Evolutionary conservation across 2,888 invertebrate species (phyloP).

Genomic region (Tinea semifulvella): DNA sequence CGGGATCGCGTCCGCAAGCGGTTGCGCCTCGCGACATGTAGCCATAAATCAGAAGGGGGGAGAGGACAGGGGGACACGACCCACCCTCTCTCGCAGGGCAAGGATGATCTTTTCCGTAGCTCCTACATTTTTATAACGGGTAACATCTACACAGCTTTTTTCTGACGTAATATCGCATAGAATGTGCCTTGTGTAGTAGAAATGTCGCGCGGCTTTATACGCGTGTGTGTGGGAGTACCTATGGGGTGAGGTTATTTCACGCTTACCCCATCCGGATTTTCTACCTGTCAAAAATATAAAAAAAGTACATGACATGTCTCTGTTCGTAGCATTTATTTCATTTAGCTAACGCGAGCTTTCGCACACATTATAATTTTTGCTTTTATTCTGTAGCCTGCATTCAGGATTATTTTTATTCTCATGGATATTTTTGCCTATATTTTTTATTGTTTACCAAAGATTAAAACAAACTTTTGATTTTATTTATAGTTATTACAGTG

Average conservation of each 20-base stretch:
- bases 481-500: no score
- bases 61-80: slow-evolving; percentile 28
- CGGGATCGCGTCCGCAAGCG: slow-evolving; percentile 43
- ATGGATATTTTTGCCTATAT: no score
- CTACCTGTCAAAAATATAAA: slow-evolving; percentile 12
- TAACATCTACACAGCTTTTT: slow-evolving; percentile 37
- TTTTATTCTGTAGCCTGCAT: no score
- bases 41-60: slow-evolving; percentile 57
- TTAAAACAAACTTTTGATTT: no score
- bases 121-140: slow-evolving; percentile 65
- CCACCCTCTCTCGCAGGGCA: slow-evolving; percentile 27
- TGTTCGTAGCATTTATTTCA: slow-evolving; percentile 7
- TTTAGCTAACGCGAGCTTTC: slow-evolving; percentile 5
- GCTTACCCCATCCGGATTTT: slow-evolving; percentile 11
- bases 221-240: slow-evolving; percentile 1
- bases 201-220: slow-evolving; percentile 4
- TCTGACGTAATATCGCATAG: slow-evolving; percentile 32
- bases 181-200: slow-evolving; percentile 17
- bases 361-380: slow-evolving; percentile 8
- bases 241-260: slow-evolving; percentile 4
- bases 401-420: no score
- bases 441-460: no score
- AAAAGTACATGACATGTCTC: slow-evolving; percentile 8
- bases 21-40: slow-evolving; percentile 56
- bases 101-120: slow-evolving; percentile 63